Evolutionary conservation across 2,113 vertebrate species (phyloP).

Genomic region (Pleuronectes platessa): DNA sequence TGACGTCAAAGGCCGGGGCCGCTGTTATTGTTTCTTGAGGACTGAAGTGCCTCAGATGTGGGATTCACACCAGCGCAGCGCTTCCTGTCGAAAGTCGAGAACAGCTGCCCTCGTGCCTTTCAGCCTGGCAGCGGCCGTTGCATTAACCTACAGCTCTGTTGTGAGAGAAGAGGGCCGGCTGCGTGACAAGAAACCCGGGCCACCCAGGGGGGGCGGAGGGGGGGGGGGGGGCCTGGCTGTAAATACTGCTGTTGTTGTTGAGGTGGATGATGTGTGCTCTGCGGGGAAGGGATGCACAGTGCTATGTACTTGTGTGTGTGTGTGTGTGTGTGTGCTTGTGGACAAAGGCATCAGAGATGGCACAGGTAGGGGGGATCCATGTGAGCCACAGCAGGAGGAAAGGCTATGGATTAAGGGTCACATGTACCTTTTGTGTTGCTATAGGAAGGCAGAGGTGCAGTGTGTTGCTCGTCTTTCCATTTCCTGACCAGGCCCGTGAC

Average conservation of each 20-base stretch:
- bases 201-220: constrained; percentile 39
- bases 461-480: neutral
- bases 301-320: constrained; percentile 2
- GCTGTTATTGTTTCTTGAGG: constrained; percentile 61
- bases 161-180: constrained; percentile 40
- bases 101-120: constrained; percentile 34
- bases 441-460: constrained; percentile 3
- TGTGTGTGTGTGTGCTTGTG: constrained; percentile 34
- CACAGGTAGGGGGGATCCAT: constrained; percentile 48
- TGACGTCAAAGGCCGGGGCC: constrained; percentile 67
- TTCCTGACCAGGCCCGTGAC: constrained; percentile 5
- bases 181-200: constrained; percentile 62
- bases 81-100: constrained; percentile 65
- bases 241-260: constrained; percentile 68
- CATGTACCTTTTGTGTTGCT: constrained; percentile 35
- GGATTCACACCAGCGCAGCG: constrained; percentile 51
- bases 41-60: constrained; percentile 41
- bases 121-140: constrained; percentile 29
- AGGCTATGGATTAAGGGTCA: constrained; percentile 48
- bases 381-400: constrained; percentile 46
- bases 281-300: constrained; percentile 48
- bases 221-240: constrained; percentile 49
- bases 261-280: constrained; percentile 59
- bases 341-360: constrained; percentile 23
- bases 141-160: constrained; percentile 55